phyloP scores from a whole-genome alignment of 1,140 invertebrate genomes.

The Apocrypta bakeri region DNA sequence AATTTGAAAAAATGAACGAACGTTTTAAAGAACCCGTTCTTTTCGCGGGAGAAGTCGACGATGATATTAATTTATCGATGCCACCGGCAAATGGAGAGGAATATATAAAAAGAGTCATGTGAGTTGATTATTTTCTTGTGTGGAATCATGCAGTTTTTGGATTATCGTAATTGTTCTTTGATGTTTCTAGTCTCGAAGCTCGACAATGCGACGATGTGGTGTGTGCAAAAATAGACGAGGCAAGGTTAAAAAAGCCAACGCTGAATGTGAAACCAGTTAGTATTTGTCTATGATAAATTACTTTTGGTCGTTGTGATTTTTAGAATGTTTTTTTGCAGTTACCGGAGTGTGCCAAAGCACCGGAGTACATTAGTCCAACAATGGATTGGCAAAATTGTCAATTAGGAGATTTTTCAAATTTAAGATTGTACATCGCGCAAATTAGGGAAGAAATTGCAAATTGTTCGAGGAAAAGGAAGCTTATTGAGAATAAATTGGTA shows the following conservation, averaged over 20 bases:
- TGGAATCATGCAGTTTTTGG: too few relatives aligned
- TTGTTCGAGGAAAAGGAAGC: conserved; percentile 53
- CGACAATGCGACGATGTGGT: conserved; percentile 74
- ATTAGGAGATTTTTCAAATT: conserved; percentile 74
- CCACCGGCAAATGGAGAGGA: conserved; percentile 76
- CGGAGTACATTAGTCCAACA: conserved; percentile 68
- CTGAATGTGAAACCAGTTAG: conserved; percentile 64
- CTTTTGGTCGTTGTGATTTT: neutral
- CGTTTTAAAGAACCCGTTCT: conserved; percentile 65
- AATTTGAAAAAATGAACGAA: conserved; percentile 56
- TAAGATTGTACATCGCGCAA: conserved; percentile 70
- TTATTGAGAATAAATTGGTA: conserved; percentile 57
- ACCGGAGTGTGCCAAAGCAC: conserved; percentile 71
- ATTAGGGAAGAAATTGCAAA: conserved; percentile 61
- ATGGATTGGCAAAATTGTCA: conserved; percentile 75
- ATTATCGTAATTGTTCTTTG: conserved; percentile 10
- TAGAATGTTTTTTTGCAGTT: conserved; percentile 56
- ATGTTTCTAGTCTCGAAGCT: conserved; percentile 73
- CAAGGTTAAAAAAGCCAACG: conserved; percentile 67
- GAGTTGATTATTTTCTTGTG: conserved; percentile 52
- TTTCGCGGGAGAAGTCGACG: conserved; percentile 66
- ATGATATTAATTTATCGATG: conserved; percentile 72
- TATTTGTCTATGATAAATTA: conserved; percentile 30
- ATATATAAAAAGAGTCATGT: conserved; percentile 77
- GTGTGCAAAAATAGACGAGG: conserved; percentile 73